A percentile compares a stretch with the other conserved stretches of the same genome.
Conservation (phyloP, 2,797 vertebrate species). For the Characodon lateralis region DNA sequence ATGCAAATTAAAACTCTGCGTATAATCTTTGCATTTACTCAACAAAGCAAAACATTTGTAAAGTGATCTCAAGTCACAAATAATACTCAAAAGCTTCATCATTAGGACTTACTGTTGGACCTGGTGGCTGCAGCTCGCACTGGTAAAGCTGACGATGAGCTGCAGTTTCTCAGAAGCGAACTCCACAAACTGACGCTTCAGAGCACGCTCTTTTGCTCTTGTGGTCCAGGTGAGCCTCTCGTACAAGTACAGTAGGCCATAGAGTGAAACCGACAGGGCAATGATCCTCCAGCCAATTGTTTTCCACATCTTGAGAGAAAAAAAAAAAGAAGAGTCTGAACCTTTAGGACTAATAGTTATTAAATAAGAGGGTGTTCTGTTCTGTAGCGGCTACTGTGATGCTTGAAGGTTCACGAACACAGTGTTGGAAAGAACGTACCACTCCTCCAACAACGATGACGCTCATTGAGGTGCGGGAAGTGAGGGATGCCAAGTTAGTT, state of each 20-base stretch:
- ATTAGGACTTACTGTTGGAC: slow-evolving; percentile 92
- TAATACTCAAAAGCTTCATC: not conserved
- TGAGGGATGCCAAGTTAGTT: slow-evolving; percentile 88
- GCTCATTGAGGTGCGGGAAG: slow-evolving; percentile 92
- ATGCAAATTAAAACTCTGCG: not conserved
- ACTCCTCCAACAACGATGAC: slow-evolving; percentile 90
- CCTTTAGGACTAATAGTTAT: not conserved
- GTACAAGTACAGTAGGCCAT: slow-evolving; percentile 90
- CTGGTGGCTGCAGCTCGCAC: slow-evolving; percentile 96
- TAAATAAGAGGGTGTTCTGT: not conserved
- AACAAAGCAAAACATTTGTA: not conserved
- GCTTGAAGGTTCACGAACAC: not conserved
- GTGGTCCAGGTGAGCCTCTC: slow-evolving; percentile 96
- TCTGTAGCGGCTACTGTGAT: not conserved
- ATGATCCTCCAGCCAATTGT: slow-evolving; percentile 92
- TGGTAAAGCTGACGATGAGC: slow-evolving; percentile 93
- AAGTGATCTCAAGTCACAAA: no score
- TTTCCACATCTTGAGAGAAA: slow-evolving; percentile 85
- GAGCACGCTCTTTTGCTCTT: slow-evolving; percentile 89
- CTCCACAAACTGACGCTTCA: slow-evolving; percentile 96
- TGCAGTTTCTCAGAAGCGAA: slow-evolving; percentile 94
- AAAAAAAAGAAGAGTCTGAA: not conserved
- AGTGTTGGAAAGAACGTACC: slow-evolving; percentile 79
- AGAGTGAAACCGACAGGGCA: slow-evolving; percentile 86
- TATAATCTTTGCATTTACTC: no score